phyloP scores from a whole-genome alignment of 2,113 vertebrate genomes.

The Phalacrocorax aristotelis region DNA sequence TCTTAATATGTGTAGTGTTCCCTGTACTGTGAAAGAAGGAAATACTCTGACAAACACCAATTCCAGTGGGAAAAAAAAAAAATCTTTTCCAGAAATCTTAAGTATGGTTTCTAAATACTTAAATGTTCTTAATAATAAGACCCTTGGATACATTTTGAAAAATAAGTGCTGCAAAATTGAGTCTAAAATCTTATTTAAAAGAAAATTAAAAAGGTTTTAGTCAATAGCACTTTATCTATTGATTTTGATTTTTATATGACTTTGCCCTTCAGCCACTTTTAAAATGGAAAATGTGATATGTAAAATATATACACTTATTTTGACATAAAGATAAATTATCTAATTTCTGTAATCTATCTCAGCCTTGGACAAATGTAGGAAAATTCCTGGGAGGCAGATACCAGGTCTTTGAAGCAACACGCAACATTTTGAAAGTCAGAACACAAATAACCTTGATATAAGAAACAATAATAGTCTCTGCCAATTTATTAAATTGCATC shows the following conservation, averaged over 20 bases:
- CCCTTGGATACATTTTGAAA: background rate
- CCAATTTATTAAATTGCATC: slow-evolving; percentile 28
- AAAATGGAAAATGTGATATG: slow-evolving; percentile 41
- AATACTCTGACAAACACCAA: background rate
- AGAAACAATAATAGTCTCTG: background rate
- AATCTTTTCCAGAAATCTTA: background rate
- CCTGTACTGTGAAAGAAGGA: background rate
- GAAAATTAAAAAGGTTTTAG: background rate
- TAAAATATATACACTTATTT: slow-evolving; percentile 34
- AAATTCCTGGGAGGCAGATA: slow-evolving; percentile 42
- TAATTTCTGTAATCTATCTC: slow-evolving; percentile 50
- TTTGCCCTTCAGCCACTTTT: slow-evolving; percentile 28
- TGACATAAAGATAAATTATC: slow-evolving; percentile 58
- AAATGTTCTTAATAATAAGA: background rate
- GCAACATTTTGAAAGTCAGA: slow-evolving; percentile 33
- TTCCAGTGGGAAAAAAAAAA: background rate
- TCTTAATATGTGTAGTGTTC: background rate
- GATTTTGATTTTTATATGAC: background rate
- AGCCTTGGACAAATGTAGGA: background rate
- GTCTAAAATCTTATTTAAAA: background rate
- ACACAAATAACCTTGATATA: slow-evolving; percentile 20
- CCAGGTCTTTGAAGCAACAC: background rate
- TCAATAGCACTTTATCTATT: background rate
- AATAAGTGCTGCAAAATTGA: background rate
- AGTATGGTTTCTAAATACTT: background rate